Evolutionary conservation across 2,888 invertebrate genomes (phyloP).

Genomic region (Zonitis immaculata): DNA sequence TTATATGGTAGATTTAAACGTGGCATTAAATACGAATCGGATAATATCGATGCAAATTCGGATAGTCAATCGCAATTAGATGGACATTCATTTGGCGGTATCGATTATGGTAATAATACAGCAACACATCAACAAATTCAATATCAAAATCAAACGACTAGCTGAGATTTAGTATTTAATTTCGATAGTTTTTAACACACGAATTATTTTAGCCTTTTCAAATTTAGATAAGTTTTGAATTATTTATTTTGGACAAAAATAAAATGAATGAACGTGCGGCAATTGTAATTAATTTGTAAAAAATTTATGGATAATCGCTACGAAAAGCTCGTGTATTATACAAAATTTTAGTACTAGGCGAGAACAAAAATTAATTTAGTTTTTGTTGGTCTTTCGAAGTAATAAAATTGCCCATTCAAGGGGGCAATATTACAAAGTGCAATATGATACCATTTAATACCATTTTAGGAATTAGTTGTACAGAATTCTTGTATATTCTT

Average conservation of each 20-base stretch:
- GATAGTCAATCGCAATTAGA: slow-evolving; percentile 45
- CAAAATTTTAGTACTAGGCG: too few species aligned
- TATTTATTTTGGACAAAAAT: neutral
- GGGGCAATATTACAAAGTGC: slow-evolving; percentile 20
- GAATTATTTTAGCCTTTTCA: slow-evolving; percentile 4
- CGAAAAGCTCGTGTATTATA: neutral
- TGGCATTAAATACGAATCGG: slow-evolving; percentile 69
- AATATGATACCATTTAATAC: slow-evolving; percentile 25
- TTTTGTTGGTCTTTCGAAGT: neutral
- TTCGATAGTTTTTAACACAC: slow-evolving; percentile 36
- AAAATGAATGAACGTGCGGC: neutral
- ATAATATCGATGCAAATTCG: slow-evolving; percentile 43
- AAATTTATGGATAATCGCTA: neutral
- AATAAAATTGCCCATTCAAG: neutral
- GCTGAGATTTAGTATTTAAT: slow-evolving; percentile 42
- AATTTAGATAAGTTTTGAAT: neutral
- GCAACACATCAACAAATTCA: slow-evolving; percentile 44
- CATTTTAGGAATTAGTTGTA: slow-evolving; percentile 25
- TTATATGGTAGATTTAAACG: slow-evolving; percentile 84
- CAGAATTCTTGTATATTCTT: slow-evolving; percentile 21
- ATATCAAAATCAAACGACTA: slow-evolving; percentile 44
- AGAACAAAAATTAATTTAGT: too few species aligned
- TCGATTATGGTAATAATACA: slow-evolving; percentile 45
- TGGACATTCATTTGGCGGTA: slow-evolving; percentile 36
- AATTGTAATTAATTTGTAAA: neutral